phyloP scores from a whole-genome alignment of 2,113 vertebrate species.

The Epinephelus moara region DNA sequence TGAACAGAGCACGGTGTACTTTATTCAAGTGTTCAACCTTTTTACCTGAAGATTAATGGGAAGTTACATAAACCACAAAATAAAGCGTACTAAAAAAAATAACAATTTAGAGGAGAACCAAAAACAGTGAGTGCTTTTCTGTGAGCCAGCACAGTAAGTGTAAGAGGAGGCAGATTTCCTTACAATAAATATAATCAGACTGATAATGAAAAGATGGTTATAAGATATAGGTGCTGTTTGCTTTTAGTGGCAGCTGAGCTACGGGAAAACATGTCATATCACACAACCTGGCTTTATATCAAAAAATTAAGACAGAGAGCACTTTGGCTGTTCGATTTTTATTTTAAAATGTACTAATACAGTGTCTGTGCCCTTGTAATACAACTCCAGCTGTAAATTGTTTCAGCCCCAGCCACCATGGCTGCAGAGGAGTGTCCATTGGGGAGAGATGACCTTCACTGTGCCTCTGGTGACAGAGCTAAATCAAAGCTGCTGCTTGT shows the following conservation, averaged over 20 bases:
- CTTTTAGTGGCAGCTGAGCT: background rate
- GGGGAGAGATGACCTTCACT: conserved; percentile 76
- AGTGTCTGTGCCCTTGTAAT: conserved; percentile 38
- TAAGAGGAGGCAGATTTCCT: background rate
- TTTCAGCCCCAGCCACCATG: conserved; percentile 51
- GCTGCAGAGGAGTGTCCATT: conserved; percentile 58
- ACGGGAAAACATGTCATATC: conserved; percentile 3
- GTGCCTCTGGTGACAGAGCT: conserved; percentile 68
- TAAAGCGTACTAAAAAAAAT: background rate
- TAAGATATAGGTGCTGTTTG: background rate
- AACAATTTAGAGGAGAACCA: background rate
- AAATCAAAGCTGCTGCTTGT: conserved; percentile 80
- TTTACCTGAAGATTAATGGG: background rate
- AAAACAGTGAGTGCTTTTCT: background rate
- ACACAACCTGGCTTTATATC: background rate
- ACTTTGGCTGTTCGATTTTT: conserved; percentile 31
- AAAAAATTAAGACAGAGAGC: background rate
- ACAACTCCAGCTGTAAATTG: conserved; percentile 62
- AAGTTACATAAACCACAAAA: background rate
- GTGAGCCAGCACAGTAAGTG: background rate
- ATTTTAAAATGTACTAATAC: conserved; percentile 20
- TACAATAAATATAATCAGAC: background rate
- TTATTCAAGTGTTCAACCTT: conserved; percentile 1
- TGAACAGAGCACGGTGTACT: background rate
- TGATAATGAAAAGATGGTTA: background rate